A percentile compares a stretch with the other conserved stretches of the same genome.
phyloP scores from a whole-genome alignment of 2,113 vertebrate genomes.

The Myotis yumanensis region DNA sequence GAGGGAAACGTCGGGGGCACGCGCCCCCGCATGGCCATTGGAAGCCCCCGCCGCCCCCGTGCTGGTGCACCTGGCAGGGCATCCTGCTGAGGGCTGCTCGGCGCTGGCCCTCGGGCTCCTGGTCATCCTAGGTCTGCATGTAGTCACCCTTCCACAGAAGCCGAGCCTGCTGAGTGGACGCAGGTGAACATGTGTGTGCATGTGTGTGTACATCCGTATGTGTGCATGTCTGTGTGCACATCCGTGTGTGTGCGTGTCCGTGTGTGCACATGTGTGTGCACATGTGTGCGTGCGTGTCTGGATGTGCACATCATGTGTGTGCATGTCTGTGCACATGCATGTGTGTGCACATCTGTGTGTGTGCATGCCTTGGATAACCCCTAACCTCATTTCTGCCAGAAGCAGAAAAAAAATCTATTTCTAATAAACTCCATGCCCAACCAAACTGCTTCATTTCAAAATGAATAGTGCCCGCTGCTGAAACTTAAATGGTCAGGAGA shows the following conservation, averaged over 20 bases:
- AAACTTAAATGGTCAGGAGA: too few relatives aligned
- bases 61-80: rapidly evolving
- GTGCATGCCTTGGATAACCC: background rate
- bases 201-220: rapidly evolving
- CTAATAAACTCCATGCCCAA: background rate
- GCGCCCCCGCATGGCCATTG: background rate
- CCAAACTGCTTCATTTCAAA: background rate
- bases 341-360: background rate
- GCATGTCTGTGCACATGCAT: background rate
- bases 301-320: background rate
- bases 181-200: too few relatives aligned
- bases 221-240: background rate
- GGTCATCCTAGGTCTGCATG: rapidly evolving
- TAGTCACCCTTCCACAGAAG: rapidly evolving
- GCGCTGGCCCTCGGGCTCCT: rapidly evolving
- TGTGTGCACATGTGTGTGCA: too few relatives aligned
- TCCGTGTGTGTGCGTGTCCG: too few relatives aligned
- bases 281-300: too few relatives aligned
- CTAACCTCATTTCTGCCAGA: background rate
- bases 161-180: background rate
- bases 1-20: background rate
- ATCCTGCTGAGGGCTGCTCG: rapidly evolving
- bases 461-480: rapidly evolving
- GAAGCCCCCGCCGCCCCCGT: background rate
- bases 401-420: background rate